Conservation (phyloP, 1,140 invertebrate species). For the Anadara kagoshimensis region DNA sequence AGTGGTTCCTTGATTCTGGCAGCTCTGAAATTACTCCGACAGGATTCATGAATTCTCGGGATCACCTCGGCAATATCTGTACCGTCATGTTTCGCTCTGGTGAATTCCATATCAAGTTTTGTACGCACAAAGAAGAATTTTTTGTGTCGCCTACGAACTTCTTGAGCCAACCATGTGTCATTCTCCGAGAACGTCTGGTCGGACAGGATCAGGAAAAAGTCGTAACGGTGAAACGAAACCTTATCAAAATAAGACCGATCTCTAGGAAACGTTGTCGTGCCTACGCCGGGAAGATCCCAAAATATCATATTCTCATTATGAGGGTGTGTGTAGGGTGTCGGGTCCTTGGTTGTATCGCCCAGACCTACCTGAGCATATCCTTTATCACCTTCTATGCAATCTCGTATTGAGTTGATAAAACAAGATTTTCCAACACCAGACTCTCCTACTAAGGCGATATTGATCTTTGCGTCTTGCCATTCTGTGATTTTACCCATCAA, state of each 20-base stretch:
- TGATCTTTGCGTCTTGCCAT: background rate
- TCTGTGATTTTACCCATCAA: background rate
- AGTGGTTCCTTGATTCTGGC: background rate
- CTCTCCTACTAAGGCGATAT: slow-evolving; percentile 30
- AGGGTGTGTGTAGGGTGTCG: slow-evolving; percentile 38
- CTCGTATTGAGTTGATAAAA: slow-evolving; percentile 41
- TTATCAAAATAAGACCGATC: slow-evolving; percentile 20
- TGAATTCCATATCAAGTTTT: slow-evolving; percentile 31
- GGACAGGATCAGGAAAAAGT: slow-evolving; percentile 42
- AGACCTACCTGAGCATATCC: slow-evolving; percentile 41
- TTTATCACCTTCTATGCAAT: slow-evolving; percentile 25
- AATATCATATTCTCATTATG: slow-evolving; percentile 30
- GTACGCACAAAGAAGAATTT: slow-evolving; percentile 32
- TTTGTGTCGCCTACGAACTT: slow-evolving; percentile 4
- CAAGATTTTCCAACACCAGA: slow-evolving; percentile 41
- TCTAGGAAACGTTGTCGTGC: slow-evolving; percentile 20
- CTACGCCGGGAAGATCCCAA: slow-evolving; percentile 39
- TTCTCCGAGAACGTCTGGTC: slow-evolving; percentile 21
- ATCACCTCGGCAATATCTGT: slow-evolving; percentile 5
- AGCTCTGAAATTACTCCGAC: slow-evolving; percentile 25
- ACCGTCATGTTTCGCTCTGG: slow-evolving; percentile 11
- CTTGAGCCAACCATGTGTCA: slow-evolving; percentile 24
- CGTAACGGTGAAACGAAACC: slow-evolving; percentile 23
- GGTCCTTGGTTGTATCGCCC: slow-evolving; percentile 34
- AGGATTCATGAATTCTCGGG: slow-evolving; percentile 15